These are phyloP conservation scores for Onchidella celtica DNA, from an alignment of 2,888 invertebrate species.

Conservation along the genomic window DNA sequence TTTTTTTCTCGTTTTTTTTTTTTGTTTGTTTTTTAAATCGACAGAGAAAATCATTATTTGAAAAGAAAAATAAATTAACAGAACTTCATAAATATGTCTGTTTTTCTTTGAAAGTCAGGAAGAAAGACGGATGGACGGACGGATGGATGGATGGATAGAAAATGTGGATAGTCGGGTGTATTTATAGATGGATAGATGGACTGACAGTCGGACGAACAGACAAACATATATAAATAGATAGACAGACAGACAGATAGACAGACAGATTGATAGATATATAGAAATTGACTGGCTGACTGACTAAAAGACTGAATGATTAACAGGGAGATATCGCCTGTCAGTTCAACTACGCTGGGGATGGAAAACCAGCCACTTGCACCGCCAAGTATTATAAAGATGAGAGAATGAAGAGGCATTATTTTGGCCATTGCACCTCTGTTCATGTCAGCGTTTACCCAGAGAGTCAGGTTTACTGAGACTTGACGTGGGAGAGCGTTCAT, in stretches of 20 bases:
- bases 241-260: neutral
- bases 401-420: no score
- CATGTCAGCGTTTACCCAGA: no score
- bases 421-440: no score
- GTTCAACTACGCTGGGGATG: no score
- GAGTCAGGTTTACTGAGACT: no score
- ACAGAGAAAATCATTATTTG: no score
- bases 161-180: neutral
- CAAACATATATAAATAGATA: no score
- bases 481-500: no score
- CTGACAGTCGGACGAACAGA: no score
- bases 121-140: neutral
- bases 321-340: neutral
- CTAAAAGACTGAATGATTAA: neutral
- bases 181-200: neutral
- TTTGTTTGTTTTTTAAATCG: neutral
- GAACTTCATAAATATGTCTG: neutral
- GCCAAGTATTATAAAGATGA: no score
- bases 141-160: neutral
- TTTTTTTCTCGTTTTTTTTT: neutral
- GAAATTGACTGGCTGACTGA: neutral
- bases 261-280: neutral
- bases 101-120: neutral
- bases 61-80: no score
- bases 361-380: no score